These are phyloP conservation scores for Nothobranchius kuhntae DNA, from an alignment of 2,113 vertebrate genomes.

Conservation along the genomic window DNA sequence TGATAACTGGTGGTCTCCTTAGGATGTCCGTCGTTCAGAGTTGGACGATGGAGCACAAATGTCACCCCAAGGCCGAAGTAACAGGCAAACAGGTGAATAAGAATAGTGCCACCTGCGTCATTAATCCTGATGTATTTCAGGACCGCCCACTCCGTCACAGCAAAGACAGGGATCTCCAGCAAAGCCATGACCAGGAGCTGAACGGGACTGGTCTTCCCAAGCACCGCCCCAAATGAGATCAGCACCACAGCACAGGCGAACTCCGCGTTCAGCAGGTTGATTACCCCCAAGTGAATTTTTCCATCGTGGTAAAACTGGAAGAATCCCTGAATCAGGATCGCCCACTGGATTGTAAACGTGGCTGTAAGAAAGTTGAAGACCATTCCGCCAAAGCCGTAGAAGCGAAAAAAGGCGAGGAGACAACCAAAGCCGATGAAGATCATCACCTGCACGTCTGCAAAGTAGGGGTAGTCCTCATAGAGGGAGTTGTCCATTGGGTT, in stretches of 20 bases:
- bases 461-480: slow-evolving; percentile 79
- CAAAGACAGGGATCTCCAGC: slow-evolving; percentile 79
- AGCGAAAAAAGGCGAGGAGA: slow-evolving; percentile 81
- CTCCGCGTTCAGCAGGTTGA: slow-evolving; percentile 79
- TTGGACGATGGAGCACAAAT: slow-evolving; percentile 74
- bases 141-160: slow-evolving; percentile 80
- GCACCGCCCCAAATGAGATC: slow-evolving; percentile 82
- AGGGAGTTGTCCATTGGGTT: slow-evolving; percentile 64
- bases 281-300: slow-evolving; percentile 77
- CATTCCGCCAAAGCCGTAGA: slow-evolving; percentile 81
- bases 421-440: slow-evolving; percentile 85
- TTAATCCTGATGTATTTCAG: slow-evolving; percentile 74
- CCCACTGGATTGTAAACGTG: slow-evolving; percentile 84
- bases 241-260: slow-evolving; percentile 83
- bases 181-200: slow-evolving; percentile 82
- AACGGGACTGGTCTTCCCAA: slow-evolving; percentile 83
- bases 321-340: slow-evolving; percentile 81
- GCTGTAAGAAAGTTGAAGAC: slow-evolving; percentile 85
- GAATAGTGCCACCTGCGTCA: slow-evolving; percentile 83
- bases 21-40: slow-evolving; percentile 36
- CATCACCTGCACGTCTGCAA: slow-evolving; percentile 86
- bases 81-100: slow-evolving; percentile 85
- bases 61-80: slow-evolving; percentile 85
- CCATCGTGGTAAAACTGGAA: slow-evolving; percentile 76
- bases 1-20: slow-evolving; percentile 75